These are phyloP conservation scores for Hemichromis elongatus DNA, from an alignment of 2,113 vertebrate genomes.

Conservation along the genomic window DNA sequence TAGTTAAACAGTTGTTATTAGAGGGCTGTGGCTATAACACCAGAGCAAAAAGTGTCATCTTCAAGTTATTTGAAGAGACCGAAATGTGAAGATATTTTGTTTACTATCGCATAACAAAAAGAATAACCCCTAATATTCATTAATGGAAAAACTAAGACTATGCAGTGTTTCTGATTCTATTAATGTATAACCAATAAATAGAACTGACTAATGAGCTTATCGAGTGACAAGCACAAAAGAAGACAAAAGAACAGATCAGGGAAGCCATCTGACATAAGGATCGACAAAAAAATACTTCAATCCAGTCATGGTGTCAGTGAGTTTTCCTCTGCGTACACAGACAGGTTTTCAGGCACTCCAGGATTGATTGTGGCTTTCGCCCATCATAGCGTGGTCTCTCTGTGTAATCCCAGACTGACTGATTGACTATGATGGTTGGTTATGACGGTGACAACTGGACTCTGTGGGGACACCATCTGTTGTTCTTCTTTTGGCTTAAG, in stretches of 20 bases:
- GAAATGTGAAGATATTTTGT: neutral
- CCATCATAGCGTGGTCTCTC: neutral
- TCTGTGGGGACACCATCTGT: neutral
- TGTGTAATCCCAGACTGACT: neutral
- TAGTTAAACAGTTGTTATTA: neutral
- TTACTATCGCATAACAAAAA: neutral
- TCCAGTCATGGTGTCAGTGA: neutral
- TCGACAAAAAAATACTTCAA: neutral
- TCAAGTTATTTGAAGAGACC: neutral
- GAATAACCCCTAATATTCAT: neutral
- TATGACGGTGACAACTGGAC: neutral
- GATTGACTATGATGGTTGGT: neutral
- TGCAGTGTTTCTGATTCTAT: neutral
- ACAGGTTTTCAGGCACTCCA: neutral
- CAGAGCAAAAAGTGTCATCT: neutral
- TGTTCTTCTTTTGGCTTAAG: neutral
- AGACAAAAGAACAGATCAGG: neutral
- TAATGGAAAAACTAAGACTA: neutral
- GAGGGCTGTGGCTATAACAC: neutral
- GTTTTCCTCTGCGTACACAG: neutral
- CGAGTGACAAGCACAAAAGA: accelerated
- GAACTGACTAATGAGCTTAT: neutral
- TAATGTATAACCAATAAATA: neutral
- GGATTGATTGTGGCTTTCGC: neutral
- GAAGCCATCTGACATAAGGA: neutral